Conservation (phyloP, 2,888 invertebrate genomes). For the Miltochrista miniata region DNA sequence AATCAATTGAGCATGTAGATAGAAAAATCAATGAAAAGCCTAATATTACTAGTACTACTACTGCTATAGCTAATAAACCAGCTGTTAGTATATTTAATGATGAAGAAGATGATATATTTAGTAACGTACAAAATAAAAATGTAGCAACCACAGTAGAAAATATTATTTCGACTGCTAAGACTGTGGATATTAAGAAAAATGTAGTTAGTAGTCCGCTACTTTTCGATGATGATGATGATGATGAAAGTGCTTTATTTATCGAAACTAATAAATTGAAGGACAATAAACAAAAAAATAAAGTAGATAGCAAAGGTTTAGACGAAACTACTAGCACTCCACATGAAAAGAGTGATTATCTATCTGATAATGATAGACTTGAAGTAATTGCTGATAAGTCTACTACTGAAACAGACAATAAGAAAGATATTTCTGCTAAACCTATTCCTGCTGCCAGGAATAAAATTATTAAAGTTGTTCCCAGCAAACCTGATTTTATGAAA, state of each 20-base stretch:
- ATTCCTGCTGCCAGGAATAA: background rate
- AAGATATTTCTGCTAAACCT: background rate
- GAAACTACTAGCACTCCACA: background rate
- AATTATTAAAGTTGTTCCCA: background rate
- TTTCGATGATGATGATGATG: constrained; percentile 60
- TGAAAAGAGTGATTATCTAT: background rate
- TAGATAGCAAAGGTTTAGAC: background rate
- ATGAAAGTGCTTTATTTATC: constrained; percentile 39
- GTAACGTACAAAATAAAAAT: constrained; percentile 28
- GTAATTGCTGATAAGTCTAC: background rate
- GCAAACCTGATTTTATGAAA: background rate
- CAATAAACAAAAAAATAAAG: background rate
- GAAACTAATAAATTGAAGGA: constrained; percentile 9
- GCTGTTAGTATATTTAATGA: constrained; percentile 54
- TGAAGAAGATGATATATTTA: constrained; percentile 56
- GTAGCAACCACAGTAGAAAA: constrained; percentile 11
- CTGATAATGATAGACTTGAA: background rate
- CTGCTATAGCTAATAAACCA: constrained; percentile 24
- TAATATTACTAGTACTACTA: constrained; percentile 12
- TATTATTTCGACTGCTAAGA: constrained; percentile 8
- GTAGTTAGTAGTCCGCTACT: constrained; percentile 43
- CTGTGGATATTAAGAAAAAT: constrained; percentile 13
- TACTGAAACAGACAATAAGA: background rate
- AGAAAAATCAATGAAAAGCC: background rate
- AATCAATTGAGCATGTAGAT: background rate